Evolutionary conservation across 35 echinoderm and acorn worm genomes (phyloP).

Genomic region (Strongylocentrotus purpuratus): DNA sequence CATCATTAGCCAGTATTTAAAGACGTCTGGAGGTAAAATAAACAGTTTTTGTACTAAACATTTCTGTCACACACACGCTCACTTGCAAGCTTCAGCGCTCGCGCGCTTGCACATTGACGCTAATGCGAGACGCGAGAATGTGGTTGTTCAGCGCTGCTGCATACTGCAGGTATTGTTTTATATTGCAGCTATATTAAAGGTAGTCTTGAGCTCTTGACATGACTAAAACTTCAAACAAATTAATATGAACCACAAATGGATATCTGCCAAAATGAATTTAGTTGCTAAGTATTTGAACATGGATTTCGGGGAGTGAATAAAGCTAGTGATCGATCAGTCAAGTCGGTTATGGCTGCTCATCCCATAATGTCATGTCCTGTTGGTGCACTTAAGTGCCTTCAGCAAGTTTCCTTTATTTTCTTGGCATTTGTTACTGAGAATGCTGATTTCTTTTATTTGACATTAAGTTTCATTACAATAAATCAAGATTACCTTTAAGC

Average conservation of each 20-base stretch:
- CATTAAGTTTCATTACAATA: neutral
- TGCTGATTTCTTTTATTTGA: neutral
- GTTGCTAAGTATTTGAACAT: no score
- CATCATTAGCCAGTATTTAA: slow-evolving; percentile 46
- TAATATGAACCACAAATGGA: neutral
- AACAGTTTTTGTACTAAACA: neutral
- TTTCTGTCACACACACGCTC: slow-evolving; percentile 45
- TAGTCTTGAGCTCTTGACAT: neutral
- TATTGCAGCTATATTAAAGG: slow-evolving; percentile 5
- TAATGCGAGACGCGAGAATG: neutral
- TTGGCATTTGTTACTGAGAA: neutral
- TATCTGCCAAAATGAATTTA: neutral
- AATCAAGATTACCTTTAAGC: neutral
- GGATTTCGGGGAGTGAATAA: no score
- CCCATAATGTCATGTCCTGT: no score
- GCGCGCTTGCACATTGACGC: neutral
- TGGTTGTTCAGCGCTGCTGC: neutral
- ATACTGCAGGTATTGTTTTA: neutral
- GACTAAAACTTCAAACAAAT: neutral
- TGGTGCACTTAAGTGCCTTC: no score
- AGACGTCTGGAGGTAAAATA: slow-evolving; percentile 35
- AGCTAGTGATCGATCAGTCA: no score
- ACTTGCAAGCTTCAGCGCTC: neutral
- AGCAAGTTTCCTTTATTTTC: no score
- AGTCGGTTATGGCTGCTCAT: no score